phyloP scores from a whole-genome alignment of 2,797 vertebrate genomes.

The Trachurus trachurus region DNA sequence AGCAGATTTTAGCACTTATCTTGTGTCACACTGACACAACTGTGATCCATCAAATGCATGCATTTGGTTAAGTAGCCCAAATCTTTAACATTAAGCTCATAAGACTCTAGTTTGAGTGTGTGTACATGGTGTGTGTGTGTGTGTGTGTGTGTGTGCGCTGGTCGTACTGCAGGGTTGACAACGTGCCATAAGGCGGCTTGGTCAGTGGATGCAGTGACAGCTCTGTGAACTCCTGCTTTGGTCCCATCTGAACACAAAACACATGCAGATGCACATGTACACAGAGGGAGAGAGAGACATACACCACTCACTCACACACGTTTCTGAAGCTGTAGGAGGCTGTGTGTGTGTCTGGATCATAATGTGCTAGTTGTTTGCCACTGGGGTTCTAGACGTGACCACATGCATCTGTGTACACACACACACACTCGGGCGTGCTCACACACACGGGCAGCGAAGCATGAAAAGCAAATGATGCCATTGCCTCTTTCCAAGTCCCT shows the following conservation, averaged over 20 bases:
- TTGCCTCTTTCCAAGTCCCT: conserved; percentile 34
- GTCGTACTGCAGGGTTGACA: conserved; percentile 47
- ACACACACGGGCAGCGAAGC: conserved; percentile 31
- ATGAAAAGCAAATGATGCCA: conserved; percentile 59
- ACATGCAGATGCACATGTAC: neutral
- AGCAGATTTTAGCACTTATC: conserved; percentile 40
- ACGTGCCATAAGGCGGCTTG: conserved; percentile 47
- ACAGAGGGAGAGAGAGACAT: neutral
- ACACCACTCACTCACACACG: neutral
- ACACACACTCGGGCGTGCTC: neutral
- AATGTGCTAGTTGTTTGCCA: conserved; percentile 20
- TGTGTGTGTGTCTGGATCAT: conserved; percentile 15
- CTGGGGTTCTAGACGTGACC: conserved; percentile 5
- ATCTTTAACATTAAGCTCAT: conserved; percentile 57
- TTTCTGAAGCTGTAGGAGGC: conserved; percentile 28
- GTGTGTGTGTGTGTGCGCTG: conserved; percentile 4
- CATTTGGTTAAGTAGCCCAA: conserved; percentile 45
- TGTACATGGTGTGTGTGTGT: conserved; percentile 1
- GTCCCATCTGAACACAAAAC: conserved; percentile 25
- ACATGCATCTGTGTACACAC: conserved; percentile 7
- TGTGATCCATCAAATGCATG: conserved; percentile 40
- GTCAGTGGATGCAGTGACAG: conserved; percentile 56
- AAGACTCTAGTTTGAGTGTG: conserved; percentile 17
- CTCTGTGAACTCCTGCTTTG: conserved; percentile 43
- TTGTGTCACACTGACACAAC: conserved; percentile 1